Conservation (phyloP, 2,113 vertebrate species). For the Cebidichthys violaceus region DNA sequence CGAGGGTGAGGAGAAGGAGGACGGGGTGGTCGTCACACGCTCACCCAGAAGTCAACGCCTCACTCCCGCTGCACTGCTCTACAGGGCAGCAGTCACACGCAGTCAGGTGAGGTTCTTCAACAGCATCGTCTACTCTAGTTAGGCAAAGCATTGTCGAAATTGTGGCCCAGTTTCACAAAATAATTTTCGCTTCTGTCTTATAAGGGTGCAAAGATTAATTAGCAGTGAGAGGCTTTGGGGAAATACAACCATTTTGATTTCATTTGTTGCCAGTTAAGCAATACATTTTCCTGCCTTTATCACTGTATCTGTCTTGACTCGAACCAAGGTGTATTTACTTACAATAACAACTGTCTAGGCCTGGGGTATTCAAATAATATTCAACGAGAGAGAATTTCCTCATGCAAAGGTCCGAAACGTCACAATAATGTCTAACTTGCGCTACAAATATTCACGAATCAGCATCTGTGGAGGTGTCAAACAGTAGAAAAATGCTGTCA, state of each 20-base stretch:
- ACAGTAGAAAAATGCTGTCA: not conserved
- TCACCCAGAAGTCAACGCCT: conserved; percentile 87
- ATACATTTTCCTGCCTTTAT: not conserved
- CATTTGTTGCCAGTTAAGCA: conserved; percentile 1
- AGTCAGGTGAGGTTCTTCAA: conserved; percentile 86
- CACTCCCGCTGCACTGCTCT: conserved; percentile 91
- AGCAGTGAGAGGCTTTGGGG: not conserved
- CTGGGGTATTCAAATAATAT: not conserved
- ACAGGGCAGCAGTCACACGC: conserved; percentile 93
- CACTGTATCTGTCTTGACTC: not conserved
- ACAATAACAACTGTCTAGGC: not conserved
- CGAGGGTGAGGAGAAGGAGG: conserved; percentile 85
- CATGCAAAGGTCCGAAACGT: too few species aligned
- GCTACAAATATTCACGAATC: not conserved
- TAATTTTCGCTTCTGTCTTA: not conserved
- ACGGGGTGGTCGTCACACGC: conserved; percentile 78
- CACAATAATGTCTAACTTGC: too few species aligned
- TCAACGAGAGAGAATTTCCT: too few species aligned
- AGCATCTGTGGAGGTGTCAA: not conserved
- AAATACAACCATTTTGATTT: conserved; percentile 4
- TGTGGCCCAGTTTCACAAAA: conserved; percentile 7
- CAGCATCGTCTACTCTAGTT: not conserved
- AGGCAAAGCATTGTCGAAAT: not conserved
- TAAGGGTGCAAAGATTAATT: not conserved
- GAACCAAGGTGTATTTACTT: not conserved